Percentiles rank a stretch among this genome's conserved stretches.
phyloP scores from a whole-genome alignment of 2,797 vertebrate genomes.

The Tokudaia tokunoshimensis region DNA sequence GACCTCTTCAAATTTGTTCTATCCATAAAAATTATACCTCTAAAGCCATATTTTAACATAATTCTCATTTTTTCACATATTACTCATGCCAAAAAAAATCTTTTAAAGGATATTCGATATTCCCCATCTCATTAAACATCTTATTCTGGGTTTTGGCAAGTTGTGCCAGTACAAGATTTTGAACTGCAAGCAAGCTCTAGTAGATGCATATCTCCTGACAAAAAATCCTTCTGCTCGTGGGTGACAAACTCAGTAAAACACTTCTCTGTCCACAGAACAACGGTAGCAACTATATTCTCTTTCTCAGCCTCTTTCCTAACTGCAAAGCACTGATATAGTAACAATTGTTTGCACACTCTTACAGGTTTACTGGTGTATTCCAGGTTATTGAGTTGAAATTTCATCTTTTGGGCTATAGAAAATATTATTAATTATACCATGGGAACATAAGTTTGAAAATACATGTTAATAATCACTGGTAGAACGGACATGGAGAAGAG shows the following conservation, averaged over 20 bases:
- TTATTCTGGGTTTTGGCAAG: not conserved
- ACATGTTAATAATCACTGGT: not conserved
- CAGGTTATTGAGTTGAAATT: not conserved
- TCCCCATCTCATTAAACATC: not conserved
- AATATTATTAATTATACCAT: not conserved
- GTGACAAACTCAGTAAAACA: slow-evolving; percentile 18
- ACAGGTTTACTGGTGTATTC: not conserved
- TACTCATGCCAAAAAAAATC: not conserved
- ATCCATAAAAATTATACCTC: not conserved
- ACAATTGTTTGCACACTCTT: slow-evolving; percentile 1
- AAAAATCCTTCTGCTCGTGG: not conserved
- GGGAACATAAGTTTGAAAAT: not conserved
- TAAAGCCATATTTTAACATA: slow-evolving; percentile 4
- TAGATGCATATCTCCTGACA: not conserved
- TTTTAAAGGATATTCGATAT: not conserved
- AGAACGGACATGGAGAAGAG: not conserved
- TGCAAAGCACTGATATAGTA: not conserved
- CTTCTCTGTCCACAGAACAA: not conserved
- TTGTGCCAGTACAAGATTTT: not conserved
- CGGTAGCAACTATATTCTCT: not conserved
- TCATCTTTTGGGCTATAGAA: not conserved
- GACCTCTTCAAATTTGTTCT: not conserved
- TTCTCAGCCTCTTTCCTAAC: slow-evolving; percentile 21
- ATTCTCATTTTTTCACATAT: slow-evolving; percentile 41
- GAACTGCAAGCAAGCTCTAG: slow-evolving; percentile 1